phyloP scores from a whole-genome alignment of 2,888 invertebrate species.

The Limnephilus auricula region DNA sequence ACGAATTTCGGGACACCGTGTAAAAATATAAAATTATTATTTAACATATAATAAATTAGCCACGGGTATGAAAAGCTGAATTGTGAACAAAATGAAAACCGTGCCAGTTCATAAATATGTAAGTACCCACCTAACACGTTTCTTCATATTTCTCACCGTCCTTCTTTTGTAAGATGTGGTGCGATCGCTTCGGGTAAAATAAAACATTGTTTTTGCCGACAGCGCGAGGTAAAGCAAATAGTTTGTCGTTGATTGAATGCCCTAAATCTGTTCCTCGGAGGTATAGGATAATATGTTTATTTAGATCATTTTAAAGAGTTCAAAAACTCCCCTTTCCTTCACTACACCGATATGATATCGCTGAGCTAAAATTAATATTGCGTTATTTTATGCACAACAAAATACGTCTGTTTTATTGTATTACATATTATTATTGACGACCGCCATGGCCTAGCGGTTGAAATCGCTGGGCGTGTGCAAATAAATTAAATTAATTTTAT shows the following conservation, averaged over 20 bases:
- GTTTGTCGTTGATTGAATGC: slow-evolving; percentile 4
- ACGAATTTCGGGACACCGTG: too few relatives aligned
- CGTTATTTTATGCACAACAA: too few relatives aligned
- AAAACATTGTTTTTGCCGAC: slow-evolving; percentile 15
- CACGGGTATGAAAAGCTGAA: background rate
- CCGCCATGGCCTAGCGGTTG: too few relatives aligned
- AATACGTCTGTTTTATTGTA: too few relatives aligned
- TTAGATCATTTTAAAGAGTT: too few relatives aligned
- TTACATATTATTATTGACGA: too few relatives aligned
- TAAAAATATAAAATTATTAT: background rate
- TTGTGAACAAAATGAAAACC: background rate
- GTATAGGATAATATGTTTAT: too few relatives aligned
- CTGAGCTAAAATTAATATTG: too few relatives aligned
- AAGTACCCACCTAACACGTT: background rate
- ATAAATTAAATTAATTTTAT: too few relatives aligned
- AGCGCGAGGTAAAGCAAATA: background rate
- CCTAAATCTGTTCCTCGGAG: background rate
- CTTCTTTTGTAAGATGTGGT: background rate
- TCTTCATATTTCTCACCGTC: background rate
- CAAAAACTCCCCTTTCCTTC: too few relatives aligned
- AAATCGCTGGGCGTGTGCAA: too few relatives aligned
- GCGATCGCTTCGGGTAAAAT: slow-evolving; percentile 3
- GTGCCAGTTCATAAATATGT: background rate
- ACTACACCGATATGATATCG: too few relatives aligned
- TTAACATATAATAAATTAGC: background rate